phyloP scores from a whole-genome alignment of 1,140 invertebrate genomes.

The Pseudobourletiella spinata region DNA sequence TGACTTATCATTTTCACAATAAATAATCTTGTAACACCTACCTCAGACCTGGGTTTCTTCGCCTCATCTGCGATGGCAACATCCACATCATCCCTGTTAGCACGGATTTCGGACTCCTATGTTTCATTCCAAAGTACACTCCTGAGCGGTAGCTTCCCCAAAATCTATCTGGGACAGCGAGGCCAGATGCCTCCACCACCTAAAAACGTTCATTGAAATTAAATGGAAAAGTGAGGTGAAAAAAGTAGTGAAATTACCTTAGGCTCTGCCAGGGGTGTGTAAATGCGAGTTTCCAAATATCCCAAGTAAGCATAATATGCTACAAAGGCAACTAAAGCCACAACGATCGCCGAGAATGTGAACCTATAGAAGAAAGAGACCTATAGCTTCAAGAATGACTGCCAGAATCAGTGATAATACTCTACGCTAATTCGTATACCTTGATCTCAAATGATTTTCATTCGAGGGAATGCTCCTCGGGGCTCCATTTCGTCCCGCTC shows the following conservation, averaged over 20 bases:
- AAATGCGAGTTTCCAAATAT: conserved; percentile 76
- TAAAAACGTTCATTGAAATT: conserved; percentile 35
- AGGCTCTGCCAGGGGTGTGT: conserved; percentile 67
- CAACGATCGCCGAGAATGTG: not conserved
- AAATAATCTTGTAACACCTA: conserved; percentile 5
- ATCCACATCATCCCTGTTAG: conserved; percentile 97
- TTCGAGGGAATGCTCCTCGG: not conserved
- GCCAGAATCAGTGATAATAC: not conserved
- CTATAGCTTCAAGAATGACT: not conserved
- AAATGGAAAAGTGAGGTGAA: no score
- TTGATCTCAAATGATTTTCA: not conserved
- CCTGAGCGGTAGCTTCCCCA: conserved; percentile 89
- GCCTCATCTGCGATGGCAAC: conserved; percentile 56
- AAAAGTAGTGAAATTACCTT: conserved; percentile 60
- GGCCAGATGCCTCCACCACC: conserved; percentile 57
- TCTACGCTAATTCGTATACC: not conserved
- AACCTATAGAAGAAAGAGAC: not conserved
- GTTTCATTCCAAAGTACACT: conserved; percentile 83
- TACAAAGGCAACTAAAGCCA: conserved; percentile 34
- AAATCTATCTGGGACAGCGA: conserved; percentile 67
- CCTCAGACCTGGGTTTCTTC: conserved; percentile 59
- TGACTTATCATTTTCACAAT: no score
- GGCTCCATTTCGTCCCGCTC: not conserved
- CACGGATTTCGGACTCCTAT: conserved; percentile 73
- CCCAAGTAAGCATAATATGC: conserved; percentile 66